phyloP scores from a whole-genome alignment of 2,797 vertebrate species.

The Florisuga fusca region DNA sequence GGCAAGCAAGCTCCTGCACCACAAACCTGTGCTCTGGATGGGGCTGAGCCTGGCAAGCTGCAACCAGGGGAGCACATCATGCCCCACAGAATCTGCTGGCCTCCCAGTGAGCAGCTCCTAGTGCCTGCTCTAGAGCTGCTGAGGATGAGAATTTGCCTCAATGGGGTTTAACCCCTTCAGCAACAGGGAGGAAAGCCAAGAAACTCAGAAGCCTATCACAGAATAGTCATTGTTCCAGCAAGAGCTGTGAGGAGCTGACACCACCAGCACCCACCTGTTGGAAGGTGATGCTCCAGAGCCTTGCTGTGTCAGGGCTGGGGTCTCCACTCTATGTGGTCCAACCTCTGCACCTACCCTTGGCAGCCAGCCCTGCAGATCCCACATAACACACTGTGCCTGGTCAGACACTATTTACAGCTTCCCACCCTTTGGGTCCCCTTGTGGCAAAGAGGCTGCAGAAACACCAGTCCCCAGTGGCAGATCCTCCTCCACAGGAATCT shows the following conservation, averaged over 20 bases:
- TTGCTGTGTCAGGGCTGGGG: fast-evolving
- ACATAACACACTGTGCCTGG: not conserved
- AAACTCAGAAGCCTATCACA: not conserved
- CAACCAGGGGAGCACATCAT: not conserved
- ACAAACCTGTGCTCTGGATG: not conserved
- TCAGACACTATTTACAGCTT: not conserved
- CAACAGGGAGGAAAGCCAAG: not conserved
- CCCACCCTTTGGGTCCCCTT: not conserved
- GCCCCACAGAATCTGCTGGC: not conserved
- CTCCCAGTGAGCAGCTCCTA: not conserved
- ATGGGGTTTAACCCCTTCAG: not conserved
- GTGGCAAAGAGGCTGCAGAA: not conserved
- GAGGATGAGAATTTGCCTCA: not conserved
- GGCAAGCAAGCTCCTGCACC: not conserved
- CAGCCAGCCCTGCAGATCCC: not conserved
- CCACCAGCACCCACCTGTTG: not conserved
- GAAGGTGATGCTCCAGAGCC: not conserved
- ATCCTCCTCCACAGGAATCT: not conserved
- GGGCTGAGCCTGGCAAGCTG: not conserved
- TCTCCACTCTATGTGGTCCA: fast-evolving
- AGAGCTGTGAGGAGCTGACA: not conserved
- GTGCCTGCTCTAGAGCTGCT: not conserved
- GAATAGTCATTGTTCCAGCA: not conserved
- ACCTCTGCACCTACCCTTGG: not conserved
- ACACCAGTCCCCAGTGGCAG: not conserved